Conservation (phyloP, 2,113 vertebrate genomes). For the Pseudorectes ferrugineus region DNA sequence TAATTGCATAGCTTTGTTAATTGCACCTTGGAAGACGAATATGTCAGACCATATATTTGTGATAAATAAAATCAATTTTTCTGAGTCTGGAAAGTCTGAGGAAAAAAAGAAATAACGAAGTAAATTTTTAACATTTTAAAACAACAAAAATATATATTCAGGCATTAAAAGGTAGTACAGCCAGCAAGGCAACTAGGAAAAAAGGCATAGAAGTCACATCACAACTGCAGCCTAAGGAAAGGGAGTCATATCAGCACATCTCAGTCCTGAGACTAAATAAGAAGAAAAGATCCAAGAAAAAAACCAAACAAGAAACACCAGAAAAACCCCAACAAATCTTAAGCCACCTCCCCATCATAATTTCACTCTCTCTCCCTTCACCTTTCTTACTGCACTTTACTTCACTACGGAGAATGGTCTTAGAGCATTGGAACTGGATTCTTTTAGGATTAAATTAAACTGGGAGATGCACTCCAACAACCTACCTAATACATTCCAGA, state of each 20-base stretch:
- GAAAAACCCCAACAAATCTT: neutral
- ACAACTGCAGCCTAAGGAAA: neutral
- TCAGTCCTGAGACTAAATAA: neutral
- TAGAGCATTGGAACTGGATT: neutral
- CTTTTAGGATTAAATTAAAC: neutral
- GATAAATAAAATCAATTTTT: constrained; percentile 87
- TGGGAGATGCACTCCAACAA: neutral
- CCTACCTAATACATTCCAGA: neutral
- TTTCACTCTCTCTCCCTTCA: neutral
- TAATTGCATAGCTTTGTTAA: constrained; percentile 85
- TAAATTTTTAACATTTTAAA: neutral
- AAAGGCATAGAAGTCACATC: neutral
- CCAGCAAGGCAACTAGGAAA: neutral
- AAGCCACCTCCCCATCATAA: neutral
- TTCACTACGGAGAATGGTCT: neutral
- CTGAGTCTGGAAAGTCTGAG: constrained; percentile 84
- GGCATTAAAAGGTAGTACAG: neutral
- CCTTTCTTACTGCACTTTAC: neutral
- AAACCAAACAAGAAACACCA: neutral
- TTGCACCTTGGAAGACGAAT: constrained; percentile 72
- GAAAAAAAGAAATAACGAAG: neutral
- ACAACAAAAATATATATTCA: neutral
- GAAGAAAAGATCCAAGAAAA: neutral
- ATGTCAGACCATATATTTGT: constrained; percentile 84
- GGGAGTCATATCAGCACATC: neutral